Conservation (phyloP, 2,888 invertebrate genomes). For the Rotaria socialis region DNA sequence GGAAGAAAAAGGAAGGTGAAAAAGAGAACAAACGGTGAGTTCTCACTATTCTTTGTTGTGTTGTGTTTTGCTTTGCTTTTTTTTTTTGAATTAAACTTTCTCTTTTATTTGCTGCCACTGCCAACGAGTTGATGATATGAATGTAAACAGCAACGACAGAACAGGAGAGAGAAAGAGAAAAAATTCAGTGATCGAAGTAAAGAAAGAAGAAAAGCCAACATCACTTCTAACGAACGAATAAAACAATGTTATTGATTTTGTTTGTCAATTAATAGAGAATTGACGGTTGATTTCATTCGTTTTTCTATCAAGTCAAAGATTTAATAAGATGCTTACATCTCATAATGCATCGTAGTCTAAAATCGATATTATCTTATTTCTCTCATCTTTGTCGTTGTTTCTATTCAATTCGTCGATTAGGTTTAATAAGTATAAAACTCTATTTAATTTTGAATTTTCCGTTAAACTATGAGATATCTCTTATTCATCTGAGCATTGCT, state of each 20-base stretch:
- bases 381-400: too few species aligned
- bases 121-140: not conserved
- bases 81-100: not conserved
- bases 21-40: not conserved
- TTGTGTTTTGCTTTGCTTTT: not conserved
- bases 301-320: not conserved
- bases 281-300: not conserved
- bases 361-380: too few species aligned
- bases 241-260: not conserved
- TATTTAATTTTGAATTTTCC: too few species aligned
- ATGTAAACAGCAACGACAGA: conserved; percentile 21
- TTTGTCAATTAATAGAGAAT: not conserved
- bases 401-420: too few species aligned
- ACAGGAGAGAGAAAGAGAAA: not conserved
- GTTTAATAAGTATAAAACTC: too few species aligned
- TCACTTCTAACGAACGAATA: not conserved
- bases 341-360: too few species aligned
- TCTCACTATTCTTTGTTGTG: not conserved
- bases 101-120: not conserved
- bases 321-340: not conserved
- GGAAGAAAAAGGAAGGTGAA: not conserved
- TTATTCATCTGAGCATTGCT: too few species aligned
- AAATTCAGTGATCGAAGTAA: not conserved
- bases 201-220: not conserved
- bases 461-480: too few species aligned